Evolutionary conservation across 1,140 invertebrate species (phyloP), one percentile per base, ranked within the genome.

Genomic region (Aplysia californica): DNA sequence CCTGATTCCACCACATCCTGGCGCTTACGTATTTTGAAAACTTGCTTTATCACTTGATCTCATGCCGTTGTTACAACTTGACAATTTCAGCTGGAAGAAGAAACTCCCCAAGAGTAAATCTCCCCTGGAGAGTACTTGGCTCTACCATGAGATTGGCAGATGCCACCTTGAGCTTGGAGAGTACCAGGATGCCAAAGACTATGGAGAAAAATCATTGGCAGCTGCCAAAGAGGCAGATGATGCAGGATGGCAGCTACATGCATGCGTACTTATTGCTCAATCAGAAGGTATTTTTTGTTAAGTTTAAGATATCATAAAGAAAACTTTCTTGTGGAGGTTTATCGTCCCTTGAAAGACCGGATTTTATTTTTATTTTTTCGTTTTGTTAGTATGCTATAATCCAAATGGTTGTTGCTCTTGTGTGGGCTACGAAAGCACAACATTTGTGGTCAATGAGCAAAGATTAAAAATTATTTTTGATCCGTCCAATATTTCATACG

Each of bases 111-210:
- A 85, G 41, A 87, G 82, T 55, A 85, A 86, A 75, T 82, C 84
- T 31, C 58, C 84, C 2, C 67, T 89, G 39, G 89, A 91, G 79
- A 87, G 80, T 38, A 87, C 89, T 3, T 90, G 90, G 90, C 74
- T 90, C 31, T 87, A 85, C 78, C 89, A 91, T 80, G 89, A 90
- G 78, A 89, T 91, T 23, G 89, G 89, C 20, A 80, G 88, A 21
- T 91, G 90, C 74, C 82, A 89, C 73, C 77, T 90, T 38, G 89
- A 90, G 79, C 76, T 89, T 44, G 82, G 77, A 33, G 78, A 86
- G 50, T 83, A 80, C 70, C 58, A 82, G n/a, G 79, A 88, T 15
- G 87, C 89, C 20, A 79, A 83, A 65, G 86, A 89, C 18, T 89
- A 85, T 83, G 90, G 88, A 15, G 84, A 89, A 78, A 87, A 87